A percentile compares a stretch with the other conserved stretches of the same genome.
Conservation (phyloP, 2,113 vertebrate genomes). For the Larimichthys crocea region DNA sequence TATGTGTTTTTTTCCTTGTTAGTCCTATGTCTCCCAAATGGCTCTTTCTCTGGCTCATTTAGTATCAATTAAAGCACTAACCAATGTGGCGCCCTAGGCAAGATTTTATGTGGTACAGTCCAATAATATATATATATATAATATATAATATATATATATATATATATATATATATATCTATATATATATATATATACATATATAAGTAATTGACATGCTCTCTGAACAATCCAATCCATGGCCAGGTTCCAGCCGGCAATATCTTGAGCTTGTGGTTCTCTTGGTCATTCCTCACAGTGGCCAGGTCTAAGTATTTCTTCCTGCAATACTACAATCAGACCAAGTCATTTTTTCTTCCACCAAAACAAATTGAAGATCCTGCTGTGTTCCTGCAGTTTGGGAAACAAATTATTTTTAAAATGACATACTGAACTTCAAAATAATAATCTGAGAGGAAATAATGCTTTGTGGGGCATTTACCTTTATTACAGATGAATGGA, state of each 20-base stretch:
- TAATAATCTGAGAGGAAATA: not conserved
- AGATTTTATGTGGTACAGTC: too few species aligned
- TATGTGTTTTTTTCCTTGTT: too few species aligned
- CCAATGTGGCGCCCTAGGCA: too few species aligned
- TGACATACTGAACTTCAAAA: not conserved
- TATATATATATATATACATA: too few species aligned
- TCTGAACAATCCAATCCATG: conserved; percentile 28
- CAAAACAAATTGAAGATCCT: not conserved
- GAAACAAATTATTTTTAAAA: not conserved
- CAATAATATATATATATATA: too few species aligned
- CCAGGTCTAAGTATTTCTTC: not conserved
- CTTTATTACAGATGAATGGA: not conserved
- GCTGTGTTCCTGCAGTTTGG: not conserved
- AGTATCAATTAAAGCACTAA: too few species aligned
- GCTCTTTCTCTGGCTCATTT: too few species aligned
- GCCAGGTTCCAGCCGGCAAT: accelerated
- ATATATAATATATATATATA: too few species aligned
- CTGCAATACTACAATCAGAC: not conserved
- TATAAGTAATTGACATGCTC: not conserved
- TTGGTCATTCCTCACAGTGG: not conserved
- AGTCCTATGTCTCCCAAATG: too few species aligned
- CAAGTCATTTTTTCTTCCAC: accelerated
- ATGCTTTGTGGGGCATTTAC: not conserved
- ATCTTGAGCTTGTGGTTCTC: not conserved
- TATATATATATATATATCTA: too few species aligned